These are phyloP conservation scores for Dasysyrphus tricinctus DNA, from an alignment of 2,888 invertebrate species.

Conservation along the genomic window DNA sequence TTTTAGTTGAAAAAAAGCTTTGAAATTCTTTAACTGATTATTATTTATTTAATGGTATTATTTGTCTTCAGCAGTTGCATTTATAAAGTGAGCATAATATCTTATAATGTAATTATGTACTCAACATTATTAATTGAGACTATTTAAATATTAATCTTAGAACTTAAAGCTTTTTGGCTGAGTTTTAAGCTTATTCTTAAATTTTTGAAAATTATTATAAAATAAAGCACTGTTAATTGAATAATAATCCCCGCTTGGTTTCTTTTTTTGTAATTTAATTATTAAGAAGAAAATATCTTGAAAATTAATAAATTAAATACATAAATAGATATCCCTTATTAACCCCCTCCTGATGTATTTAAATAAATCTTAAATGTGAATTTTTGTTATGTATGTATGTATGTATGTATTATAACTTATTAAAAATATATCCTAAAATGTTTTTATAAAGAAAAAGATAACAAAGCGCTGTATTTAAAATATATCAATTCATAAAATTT, in stretches of 20 bases:
- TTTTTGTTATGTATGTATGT: too few species aligned
- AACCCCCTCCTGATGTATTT: slow-evolving; percentile 70
- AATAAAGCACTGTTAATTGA: not conserved
- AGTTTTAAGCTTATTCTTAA: not conserved
- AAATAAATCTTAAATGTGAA: slow-evolving; percentile 7
- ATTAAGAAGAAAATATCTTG: not conserved
- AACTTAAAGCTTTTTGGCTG: not conserved
- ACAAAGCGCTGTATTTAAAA: not conserved
- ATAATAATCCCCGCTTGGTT: not conserved
- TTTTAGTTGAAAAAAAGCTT: not conserved
- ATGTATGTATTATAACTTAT: not conserved
- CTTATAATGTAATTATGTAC: not conserved
- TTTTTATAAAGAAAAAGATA: not conserved
- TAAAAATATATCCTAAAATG: not conserved
- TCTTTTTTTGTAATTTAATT: not conserved
- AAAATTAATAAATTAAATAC: slow-evolving; percentile 8
- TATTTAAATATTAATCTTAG: not conserved
- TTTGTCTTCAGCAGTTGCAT: slow-evolving; percentile 3
- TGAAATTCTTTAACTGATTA: not conserved
- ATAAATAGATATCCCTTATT: slow-evolving; percentile 64
- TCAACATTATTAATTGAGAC: not conserved
- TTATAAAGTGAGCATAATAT: not conserved
- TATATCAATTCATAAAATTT: not conserved
- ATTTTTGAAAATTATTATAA: not conserved
- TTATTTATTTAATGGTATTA: not conserved